phyloP scores from a whole-genome alignment of 2,888 invertebrate species.

The Cepaea hortensis region DNA sequence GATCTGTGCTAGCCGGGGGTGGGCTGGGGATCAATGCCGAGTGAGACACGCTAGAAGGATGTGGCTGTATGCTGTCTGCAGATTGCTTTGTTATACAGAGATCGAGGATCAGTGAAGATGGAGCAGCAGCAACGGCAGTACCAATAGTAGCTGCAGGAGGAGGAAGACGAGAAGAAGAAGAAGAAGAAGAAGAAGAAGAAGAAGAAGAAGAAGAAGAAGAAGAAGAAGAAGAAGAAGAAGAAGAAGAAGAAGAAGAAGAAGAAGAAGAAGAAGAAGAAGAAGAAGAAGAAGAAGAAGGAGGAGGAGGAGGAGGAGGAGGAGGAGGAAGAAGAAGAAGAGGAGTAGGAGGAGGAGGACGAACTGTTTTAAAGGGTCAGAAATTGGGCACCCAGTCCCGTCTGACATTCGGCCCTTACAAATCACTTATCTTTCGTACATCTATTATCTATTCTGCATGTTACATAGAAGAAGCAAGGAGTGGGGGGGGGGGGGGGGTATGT shows the following conservation, averaged over 20 bases:
- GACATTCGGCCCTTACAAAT: too few relatives aligned
- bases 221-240: background rate
- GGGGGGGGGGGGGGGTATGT: background rate
- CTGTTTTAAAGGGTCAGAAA: background rate
- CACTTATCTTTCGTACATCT: too few relatives aligned
- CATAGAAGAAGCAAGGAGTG: background rate
- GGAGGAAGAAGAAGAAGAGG: background rate
- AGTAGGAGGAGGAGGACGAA: background rate
- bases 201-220: background rate
- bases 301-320: background rate
- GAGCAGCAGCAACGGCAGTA: too few relatives aligned
- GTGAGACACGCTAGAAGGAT: too few relatives aligned
- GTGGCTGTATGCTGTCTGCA: too few relatives aligned
- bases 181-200: background rate
- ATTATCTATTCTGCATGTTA: background rate
- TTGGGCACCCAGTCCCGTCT: too few relatives aligned
- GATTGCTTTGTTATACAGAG: too few relatives aligned
- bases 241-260: background rate
- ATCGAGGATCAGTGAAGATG: too few relatives aligned
- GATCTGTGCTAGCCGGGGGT: too few relatives aligned
- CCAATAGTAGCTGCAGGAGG: too few relatives aligned
- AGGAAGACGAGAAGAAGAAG: too few relatives aligned
- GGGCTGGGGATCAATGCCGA: too few relatives aligned
- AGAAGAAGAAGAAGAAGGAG: background rate
- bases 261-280: background rate